Conservation (phyloP, 2,888 invertebrate species). For the Drosophila testacea region DNA sequence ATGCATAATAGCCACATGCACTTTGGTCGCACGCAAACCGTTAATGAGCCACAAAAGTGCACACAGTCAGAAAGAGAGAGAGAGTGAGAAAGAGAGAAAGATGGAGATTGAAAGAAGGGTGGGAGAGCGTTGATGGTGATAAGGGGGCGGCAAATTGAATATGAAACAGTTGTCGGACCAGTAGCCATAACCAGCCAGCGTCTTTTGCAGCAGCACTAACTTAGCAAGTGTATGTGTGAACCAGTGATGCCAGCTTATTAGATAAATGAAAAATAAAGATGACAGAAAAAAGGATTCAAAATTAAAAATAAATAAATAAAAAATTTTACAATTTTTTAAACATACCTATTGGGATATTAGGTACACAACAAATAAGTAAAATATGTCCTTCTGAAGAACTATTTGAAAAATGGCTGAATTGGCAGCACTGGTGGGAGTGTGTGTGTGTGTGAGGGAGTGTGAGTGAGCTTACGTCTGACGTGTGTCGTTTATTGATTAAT, state of each 20-base stretch:
- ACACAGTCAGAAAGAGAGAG: slow-evolving; percentile 34
- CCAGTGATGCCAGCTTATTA: too few species aligned
- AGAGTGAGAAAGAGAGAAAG: not conserved
- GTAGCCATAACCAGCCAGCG: slow-evolving; percentile 34
- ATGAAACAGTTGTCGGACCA: slow-evolving; percentile 15
- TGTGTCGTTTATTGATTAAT: slow-evolving; percentile 75
- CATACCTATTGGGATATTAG: too few species aligned
- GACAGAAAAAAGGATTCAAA: too few species aligned
- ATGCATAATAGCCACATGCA: slow-evolving; percentile 64
- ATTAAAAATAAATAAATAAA: too few species aligned
- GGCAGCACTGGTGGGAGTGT: not conserved
- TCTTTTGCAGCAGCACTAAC: slow-evolving; percentile 43
- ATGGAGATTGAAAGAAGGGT: not conserved
- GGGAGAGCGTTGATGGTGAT: slow-evolving; percentile 5
- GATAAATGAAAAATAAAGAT: too few species aligned
- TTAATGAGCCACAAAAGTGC: slow-evolving; percentile 80
- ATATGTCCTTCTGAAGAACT: too few species aligned
- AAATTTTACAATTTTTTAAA: too few species aligned
- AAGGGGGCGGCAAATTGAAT: slow-evolving; percentile 9
- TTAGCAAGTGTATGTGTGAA: slow-evolving; percentile 5
- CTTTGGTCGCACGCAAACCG: slow-evolving; percentile 69
- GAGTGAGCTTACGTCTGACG: slow-evolving; percentile 48
- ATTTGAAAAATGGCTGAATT: too few species aligned
- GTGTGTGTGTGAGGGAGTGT: slow-evolving; percentile 5
- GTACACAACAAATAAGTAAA: too few species aligned